Evolutionary conservation across 2,888 invertebrate species (phyloP), one percentile per base, ranked within the genome.

Genomic region (Lamellibrachia columna): DNA sequence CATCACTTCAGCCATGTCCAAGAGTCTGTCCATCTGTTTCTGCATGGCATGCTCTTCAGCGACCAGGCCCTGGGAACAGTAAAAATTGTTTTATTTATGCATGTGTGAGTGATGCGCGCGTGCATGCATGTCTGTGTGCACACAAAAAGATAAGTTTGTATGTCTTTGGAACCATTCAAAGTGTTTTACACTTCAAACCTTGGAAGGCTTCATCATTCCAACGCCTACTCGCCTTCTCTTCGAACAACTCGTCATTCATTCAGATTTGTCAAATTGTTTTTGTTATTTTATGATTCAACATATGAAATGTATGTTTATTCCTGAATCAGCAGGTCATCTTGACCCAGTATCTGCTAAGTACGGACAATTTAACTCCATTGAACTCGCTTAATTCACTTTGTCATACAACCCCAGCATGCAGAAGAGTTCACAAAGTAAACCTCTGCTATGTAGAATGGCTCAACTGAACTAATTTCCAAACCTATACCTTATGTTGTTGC

Each of bases 401-500:
- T 22, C 75, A 11, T 6, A 75, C 11, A 22, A 75, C 55, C 9
- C 9, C 55, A 55, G 55, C 55, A 55, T 3, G 9, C 9, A 55
- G 9, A 55, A 7, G 7, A 55, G 7, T 55, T 40, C 40, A 0
- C 55, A 55, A 55, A 55, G 7, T 2, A 9, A 55, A 55, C 55
- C 55, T 55, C 55, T 9, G 9, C 8, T 55, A 3, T 9, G 9
- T 9, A 9, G 9, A 55, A 55, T 55, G 55, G 55, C 8, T 55
- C 55, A 55, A 55, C 9, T 55, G 1, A 7, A 55, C 7, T 55
- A 55, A 3, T 3, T 9, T 22, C 15, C 6, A 75, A 75, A 9
- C 11, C 15, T n/a, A 4, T n/a, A 97, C 97, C 96, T 98, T 98
- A 95, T 98, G 98, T 95, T 98, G 98, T 95, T 98, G 98, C 53